Conservation (phyloP, 2,888 invertebrate species). For the Melinopterus prodromus region DNA sequence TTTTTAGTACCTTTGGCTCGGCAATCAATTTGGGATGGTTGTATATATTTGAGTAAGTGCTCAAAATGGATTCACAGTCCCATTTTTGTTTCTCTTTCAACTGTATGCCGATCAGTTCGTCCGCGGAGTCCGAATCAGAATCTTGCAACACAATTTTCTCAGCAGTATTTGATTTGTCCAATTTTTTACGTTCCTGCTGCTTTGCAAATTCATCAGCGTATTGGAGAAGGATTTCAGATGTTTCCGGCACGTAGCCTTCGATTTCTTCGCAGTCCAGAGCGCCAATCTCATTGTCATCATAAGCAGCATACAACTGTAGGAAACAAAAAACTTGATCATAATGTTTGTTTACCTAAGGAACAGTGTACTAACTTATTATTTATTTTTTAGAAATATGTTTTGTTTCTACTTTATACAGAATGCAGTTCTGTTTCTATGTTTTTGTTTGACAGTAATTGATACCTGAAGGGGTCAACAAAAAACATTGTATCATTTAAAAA, state of each 20-base stretch:
- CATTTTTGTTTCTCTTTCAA: conserved; percentile 76
- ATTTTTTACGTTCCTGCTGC: conserved; percentile 63
- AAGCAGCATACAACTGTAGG: conserved; percentile 71
- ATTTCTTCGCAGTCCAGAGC: conserved; percentile 91
- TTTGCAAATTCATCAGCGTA: conserved; percentile 81
- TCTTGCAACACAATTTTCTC: conserved; percentile 48
- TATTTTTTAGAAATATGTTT: no score
- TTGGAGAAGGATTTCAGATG: conserved; percentile 74
- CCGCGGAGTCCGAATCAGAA: conserved; percentile 62
- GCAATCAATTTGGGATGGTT: conserved; percentile 91
- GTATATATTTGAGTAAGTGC: conserved; percentile 89
- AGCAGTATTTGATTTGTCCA: conserved; percentile 63
- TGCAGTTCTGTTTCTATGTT: no score
- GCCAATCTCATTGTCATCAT: conserved; percentile 90
- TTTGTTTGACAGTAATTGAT: no score
- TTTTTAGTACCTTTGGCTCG: conserved; percentile 71
- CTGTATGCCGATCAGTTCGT: conserved; percentile 67
- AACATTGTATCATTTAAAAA: no score
- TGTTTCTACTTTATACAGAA: no score
- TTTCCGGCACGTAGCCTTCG: conserved; percentile 76
- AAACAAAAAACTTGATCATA: conserved; percentile 55
- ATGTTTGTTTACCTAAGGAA: neutral
- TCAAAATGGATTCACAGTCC: conserved; percentile 92
- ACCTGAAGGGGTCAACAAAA: no score
- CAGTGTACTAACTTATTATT: no score